Evolutionary conservation across 2,797 vertebrate genomes (phyloP).

Genomic region (Podargus strigoides): DNA sequence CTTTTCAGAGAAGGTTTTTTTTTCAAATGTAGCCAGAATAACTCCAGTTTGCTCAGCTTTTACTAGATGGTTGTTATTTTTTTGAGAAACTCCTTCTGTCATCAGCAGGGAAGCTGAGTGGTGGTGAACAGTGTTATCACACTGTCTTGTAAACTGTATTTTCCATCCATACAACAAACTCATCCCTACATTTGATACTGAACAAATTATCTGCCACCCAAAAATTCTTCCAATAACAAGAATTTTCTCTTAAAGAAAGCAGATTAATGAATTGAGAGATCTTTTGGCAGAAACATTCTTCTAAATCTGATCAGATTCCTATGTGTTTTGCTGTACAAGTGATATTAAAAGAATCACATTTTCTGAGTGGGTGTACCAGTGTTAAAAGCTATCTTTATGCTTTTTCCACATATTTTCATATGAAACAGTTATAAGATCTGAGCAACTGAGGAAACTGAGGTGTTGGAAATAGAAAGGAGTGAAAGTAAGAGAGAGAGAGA

Average conservation of each 20-base stretch:
- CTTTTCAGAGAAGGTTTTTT: background rate
- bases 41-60: background rate
- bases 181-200: background rate
- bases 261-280: background rate
- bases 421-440: background rate
- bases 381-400: background rate
- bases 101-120: background rate
- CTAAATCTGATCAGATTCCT: background rate
- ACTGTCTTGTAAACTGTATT: background rate
- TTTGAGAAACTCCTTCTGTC: background rate
- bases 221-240: background rate
- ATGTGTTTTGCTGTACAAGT: background rate
- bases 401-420: background rate
- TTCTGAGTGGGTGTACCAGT: background rate
- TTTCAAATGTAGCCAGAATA: background rate
- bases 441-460: background rate
- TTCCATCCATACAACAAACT: background rate
- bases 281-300: background rate
- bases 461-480: background rate
- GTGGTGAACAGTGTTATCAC: background rate
- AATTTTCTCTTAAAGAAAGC: background rate
- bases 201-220: background rate
- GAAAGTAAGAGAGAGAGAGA: background rate
- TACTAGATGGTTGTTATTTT: background rate
- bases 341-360: background rate